Percentiles rank a stretch among this genome's conserved stretches.
Conservation (phyloP, 2,888 invertebrate species). For the Campoplex capitator region DNA sequence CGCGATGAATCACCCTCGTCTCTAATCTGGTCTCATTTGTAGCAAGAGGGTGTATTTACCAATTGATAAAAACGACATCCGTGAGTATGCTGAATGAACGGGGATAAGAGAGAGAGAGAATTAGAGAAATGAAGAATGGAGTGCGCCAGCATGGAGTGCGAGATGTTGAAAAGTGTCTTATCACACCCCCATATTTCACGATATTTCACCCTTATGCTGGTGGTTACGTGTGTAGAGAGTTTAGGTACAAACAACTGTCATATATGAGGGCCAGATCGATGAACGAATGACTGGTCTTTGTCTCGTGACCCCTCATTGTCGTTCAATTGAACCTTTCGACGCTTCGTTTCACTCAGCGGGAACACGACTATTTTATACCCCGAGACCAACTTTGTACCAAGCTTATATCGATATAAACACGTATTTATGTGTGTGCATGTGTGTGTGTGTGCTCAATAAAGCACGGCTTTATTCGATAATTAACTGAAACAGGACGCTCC, state of each 20-base stretch:
- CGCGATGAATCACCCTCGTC: neutral
- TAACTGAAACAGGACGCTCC: slow-evolving; percentile 41
- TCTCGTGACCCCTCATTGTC: slow-evolving; percentile 55
- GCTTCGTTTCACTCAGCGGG: slow-evolving; percentile 58
- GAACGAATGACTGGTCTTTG: slow-evolving; percentile 55
- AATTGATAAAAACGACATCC: slow-evolving; percentile 36
- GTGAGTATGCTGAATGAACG: slow-evolving; percentile 31
- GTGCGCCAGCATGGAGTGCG: neutral
- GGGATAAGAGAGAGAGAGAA: neutral
- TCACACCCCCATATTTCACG: slow-evolving; percentile 58
- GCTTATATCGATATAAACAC: neutral
- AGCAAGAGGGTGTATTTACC: slow-evolving; percentile 7
- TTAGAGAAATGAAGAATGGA: neutral
- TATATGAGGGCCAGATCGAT: slow-evolving; percentile 67
- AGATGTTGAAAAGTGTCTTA: slow-evolving; percentile 59
- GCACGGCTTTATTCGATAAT: slow-evolving; percentile 61
- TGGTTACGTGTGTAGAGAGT: slow-evolving; percentile 25
- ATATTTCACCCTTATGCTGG: slow-evolving; percentile 66
- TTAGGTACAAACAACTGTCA: neutral
- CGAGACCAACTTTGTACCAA: slow-evolving; percentile 12
- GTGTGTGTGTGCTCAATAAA: slow-evolving; percentile 11
- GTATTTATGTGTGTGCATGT: neutral
- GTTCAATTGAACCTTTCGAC: slow-evolving; percentile 67
- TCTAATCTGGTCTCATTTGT: slow-evolving; percentile 16
- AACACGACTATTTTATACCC: slow-evolving; percentile 35